Evolutionary conservation across 64 coral and sea anemone genomes (phyloP).

Genomic region (Actinia tenebrosa): DNA sequence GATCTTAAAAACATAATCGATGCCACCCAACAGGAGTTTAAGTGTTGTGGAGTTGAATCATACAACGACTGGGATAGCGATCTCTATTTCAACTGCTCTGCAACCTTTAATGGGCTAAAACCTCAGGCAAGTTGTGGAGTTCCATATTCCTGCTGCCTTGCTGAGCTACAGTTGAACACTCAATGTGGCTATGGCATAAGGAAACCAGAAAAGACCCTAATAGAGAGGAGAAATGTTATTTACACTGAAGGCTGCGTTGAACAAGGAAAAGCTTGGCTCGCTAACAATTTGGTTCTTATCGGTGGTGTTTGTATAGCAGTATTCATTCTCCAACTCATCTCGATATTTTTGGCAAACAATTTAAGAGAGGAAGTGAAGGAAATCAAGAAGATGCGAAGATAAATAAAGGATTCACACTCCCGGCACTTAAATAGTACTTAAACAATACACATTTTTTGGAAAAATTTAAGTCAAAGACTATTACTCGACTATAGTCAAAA

Average conservation of each 20-base stretch:
- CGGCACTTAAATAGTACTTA: too few relatives aligned
- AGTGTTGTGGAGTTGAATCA: slow-evolving; percentile 41
- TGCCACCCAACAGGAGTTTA: slow-evolving; percentile 23
- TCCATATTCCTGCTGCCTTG: slow-evolving; percentile 41
- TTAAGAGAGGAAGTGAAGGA: slow-evolving; percentile 22
- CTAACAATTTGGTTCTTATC: slow-evolving; percentile 11
- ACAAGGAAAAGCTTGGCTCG: slow-evolving; percentile 10
- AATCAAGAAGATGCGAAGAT: background rate
- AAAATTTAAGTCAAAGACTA: too few relatives aligned
- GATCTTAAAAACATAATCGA: slow-evolving; percentile 45
- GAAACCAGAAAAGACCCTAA: background rate
- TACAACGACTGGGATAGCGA: slow-evolving; percentile 44
- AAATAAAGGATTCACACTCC: too few relatives aligned
- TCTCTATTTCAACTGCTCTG: slow-evolving; percentile 54
- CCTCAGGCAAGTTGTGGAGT: slow-evolving; percentile 21
- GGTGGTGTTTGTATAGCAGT: slow-evolving; percentile 12
- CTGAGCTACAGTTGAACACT: slow-evolving; percentile 21
- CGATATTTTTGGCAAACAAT: slow-evolving; percentile 31
- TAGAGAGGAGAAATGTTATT: slow-evolving; percentile 6
- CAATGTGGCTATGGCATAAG: slow-evolving; percentile 54
- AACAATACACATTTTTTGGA: too few relatives aligned
- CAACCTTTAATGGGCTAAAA: background rate
- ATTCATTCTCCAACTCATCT: slow-evolving; percentile 30
- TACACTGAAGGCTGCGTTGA: slow-evolving; percentile 35
- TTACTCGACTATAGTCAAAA: too few relatives aligned